Conservation (phyloP, 2,888 invertebrate species). For the Euproctis similis region DNA sequence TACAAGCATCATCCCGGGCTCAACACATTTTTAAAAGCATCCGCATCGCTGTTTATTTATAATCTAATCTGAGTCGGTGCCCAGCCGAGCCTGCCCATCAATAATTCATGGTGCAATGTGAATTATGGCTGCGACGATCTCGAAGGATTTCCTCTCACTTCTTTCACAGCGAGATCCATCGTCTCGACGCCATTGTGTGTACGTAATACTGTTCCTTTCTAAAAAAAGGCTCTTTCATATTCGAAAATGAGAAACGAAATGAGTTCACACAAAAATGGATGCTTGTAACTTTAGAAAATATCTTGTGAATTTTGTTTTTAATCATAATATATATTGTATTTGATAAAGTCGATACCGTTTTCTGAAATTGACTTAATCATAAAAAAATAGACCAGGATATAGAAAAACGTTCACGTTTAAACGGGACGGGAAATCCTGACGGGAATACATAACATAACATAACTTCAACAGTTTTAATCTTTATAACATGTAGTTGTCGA, state of each 20-base stretch:
- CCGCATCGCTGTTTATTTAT: conserved; percentile 21
- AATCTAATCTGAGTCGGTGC: conserved; percentile 21
- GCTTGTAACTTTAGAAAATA: too few relatives aligned
- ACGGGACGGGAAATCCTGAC: too few relatives aligned
- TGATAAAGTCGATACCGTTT: too few relatives aligned
- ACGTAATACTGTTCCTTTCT: conserved; percentile 16
- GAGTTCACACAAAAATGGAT: conserved; percentile 11
- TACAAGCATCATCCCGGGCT: not conserved
- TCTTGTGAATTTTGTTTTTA: too few relatives aligned
- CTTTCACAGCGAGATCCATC: conserved; percentile 18
- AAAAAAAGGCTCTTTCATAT: conserved; percentile 9
- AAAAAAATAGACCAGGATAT: too few relatives aligned
- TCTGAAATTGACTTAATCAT: too few relatives aligned
- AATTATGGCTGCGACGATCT: conserved; percentile 52
- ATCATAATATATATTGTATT: too few relatives aligned
- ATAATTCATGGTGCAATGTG: conserved; percentile 55
- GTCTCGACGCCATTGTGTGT: conserved; percentile 16
- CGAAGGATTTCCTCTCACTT: conserved; percentile 44
- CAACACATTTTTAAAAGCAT: conserved; percentile 12
- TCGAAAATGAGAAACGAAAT: conserved; percentile 10
- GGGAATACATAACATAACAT: too few relatives aligned
- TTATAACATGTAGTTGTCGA: too few relatives aligned
- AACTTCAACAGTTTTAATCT: too few relatives aligned
- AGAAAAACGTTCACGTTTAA: too few relatives aligned
- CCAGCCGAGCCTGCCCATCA: conserved; percentile 37